A percentile compares a stretch with the other conserved stretches of the same genome.
Evolutionary conservation across 2,797 vertebrate species (phyloP).

Genomic region (Threskiornis aethiopicus): DNA sequence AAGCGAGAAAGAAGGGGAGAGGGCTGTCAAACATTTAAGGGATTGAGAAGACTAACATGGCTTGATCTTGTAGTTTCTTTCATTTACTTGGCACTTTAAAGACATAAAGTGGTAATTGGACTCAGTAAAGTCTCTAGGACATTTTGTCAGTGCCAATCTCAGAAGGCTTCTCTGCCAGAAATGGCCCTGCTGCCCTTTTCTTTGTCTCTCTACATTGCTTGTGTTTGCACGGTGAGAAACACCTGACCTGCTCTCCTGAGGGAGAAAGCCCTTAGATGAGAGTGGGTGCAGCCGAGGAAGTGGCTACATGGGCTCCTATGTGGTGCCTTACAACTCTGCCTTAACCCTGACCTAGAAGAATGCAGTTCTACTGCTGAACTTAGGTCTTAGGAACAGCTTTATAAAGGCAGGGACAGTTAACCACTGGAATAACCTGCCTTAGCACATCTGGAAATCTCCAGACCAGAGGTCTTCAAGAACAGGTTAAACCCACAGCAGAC

Average conservation of each 20-base stretch:
- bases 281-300: neutral
- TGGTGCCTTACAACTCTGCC: neutral
- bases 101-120: slow-evolving; percentile 51
- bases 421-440: neutral
- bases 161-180: slow-evolving; percentile 9
- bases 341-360: neutral
- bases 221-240: neutral
- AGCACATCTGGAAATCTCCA: neutral
- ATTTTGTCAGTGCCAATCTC: slow-evolving; percentile 33
- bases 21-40: slow-evolving; percentile 27
- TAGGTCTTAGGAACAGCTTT: neutral
- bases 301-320: accelerated
- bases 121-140: slow-evolving; percentile 32
- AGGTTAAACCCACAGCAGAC: neutral
- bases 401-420: neutral
- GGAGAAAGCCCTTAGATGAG: neutral
- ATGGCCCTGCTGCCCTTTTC: slow-evolving; percentile 27
- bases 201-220: neutral
- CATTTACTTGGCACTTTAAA: slow-evolving; percentile 49
- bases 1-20: slow-evolving; percentile 8
- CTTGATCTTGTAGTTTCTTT: slow-evolving; percentile 63
- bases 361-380: neutral
- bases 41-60: slow-evolving; percentile 31
- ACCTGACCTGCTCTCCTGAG: neutral
- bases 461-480: neutral